Base-by-base conservation (phyloP, 2,888 invertebrate species). In the Celastrina argiolus region DNA sequence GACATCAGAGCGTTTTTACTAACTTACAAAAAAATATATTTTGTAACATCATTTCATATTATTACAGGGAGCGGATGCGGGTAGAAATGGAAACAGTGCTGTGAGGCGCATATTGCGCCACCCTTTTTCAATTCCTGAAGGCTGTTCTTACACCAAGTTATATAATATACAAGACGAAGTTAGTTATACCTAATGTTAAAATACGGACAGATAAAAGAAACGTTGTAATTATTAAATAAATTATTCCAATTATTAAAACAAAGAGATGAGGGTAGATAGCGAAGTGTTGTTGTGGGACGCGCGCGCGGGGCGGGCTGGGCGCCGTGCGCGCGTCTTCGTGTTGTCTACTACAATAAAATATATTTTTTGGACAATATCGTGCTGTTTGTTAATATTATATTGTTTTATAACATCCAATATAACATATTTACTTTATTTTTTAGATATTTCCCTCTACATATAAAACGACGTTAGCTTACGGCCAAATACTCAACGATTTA, bases 71-170 rank as follows among this genome's bases (percentile, higher is more conserved):
- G 83, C 92, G 81, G 88, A 93, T 85, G 92, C 94, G 91, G 95
- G 96, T 97, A 78, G 97, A 97, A 93, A 96, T 97, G 95, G 97
- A 97, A 93, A 97, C 97, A 83, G 97, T 97, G 92, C 96, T 97
- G 94, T 96, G 96, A 96, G 92, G 89, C 82, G 89, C 79, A 79
- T 88, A 81, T 88, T 85, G 81, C 88, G 85, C 87, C 89, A 88
- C 84, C 83, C 80, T 88, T 81, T 86, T 88, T 90, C 91, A 91
- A 91, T 90, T 90, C 88, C 88, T 90, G 86, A 90, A 91, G 91
- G 91, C 91, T 90, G 91, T 89, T 89, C 90, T 90, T 91, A 91
- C 91, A 90, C 91, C 90, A 90, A 90, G 91, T 91, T 90, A 91
- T 59, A 51, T 51, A 51, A 51, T 59, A 61, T 91, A 91, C 89